Evolutionary conservation across 2,888 invertebrate species (phyloP).

Genomic region (Luffia ferchaultella): DNA sequence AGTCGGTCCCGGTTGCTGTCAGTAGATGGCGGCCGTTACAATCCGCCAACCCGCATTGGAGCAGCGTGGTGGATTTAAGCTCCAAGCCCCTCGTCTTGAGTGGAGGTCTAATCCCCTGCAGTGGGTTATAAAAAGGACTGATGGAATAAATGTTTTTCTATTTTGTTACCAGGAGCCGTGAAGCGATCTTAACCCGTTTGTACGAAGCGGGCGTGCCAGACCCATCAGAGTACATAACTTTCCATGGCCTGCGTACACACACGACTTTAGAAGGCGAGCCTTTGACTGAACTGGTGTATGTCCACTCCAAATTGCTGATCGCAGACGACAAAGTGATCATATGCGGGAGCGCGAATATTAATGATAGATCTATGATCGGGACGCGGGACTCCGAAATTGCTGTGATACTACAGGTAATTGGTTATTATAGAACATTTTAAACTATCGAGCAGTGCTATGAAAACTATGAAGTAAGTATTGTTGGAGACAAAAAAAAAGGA

Average conservation of each 20-base stretch:
- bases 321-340: conserved; percentile 92
- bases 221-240: conserved; percentile 87
- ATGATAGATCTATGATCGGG: conserved; percentile 94
- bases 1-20: too few relatives aligned
- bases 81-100: too few relatives aligned
- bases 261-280: conserved; percentile 79
- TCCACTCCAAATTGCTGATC: conserved; percentile 96
- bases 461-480: too few relatives aligned
- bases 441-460: background rate
- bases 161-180: conserved; percentile 74
- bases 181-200: conserved; percentile 82
- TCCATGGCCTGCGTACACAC: conserved; percentile 89
- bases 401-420: conserved; percentile 79
- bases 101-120: too few relatives aligned
- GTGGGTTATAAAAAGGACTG: too few relatives aligned
- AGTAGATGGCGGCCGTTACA: too few relatives aligned
- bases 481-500: too few relatives aligned
- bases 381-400: conserved; percentile 95
- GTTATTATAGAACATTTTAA: background rate
- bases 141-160: too few relatives aligned
- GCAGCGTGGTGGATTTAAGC: too few relatives aligned
- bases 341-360: conserved; percentile 98
- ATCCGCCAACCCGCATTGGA: too few relatives aligned
- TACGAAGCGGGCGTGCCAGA: conserved; percentile 80
- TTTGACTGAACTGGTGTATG: conserved; percentile 94